phyloP scores from a whole-genome alignment of 2,797 vertebrate species.

The Florisuga fusca region DNA sequence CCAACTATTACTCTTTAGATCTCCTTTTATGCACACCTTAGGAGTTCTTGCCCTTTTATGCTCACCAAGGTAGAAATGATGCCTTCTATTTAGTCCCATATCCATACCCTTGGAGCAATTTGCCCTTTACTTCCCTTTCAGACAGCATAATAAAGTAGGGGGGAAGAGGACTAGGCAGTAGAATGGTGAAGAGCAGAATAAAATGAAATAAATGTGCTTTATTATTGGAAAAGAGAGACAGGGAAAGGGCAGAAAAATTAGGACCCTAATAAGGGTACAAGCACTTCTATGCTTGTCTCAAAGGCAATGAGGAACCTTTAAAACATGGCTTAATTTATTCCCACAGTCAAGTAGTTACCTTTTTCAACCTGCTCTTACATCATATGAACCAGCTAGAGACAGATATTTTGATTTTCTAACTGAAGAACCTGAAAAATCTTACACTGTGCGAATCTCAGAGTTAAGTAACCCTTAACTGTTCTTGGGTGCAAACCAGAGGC shows the following conservation, averaged over 20 bases:
- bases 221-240: not conserved
- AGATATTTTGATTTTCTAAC: not conserved
- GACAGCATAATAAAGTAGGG: not conserved
- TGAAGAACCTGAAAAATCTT: not conserved
- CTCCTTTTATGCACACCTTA: constrained; percentile 44
- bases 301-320: constrained; percentile 17
- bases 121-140: constrained; percentile 31
- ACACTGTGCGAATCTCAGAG: not conserved
- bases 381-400: not conserved
- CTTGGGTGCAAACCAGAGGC: not conserved
- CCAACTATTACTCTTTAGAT: not conserved
- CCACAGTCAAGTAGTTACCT: constrained; percentile 18
- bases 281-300: not conserved
- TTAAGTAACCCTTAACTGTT: not conserved
- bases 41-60: constrained; percentile 19
- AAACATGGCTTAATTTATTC: not conserved
- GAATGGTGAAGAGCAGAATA: not conserved
- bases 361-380: not conserved
- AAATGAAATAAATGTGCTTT: not conserved
- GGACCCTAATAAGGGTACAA: not conserved
- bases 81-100: constrained; percentile 15
- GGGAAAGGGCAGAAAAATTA: constrained; percentile 7
- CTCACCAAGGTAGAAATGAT: not conserved
- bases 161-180: not conserved
- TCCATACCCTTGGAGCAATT: not conserved